These are phyloP conservation scores for Phaedon cochleariae DNA, from an alignment of 2,888 invertebrate species.

Conservation along the genomic window DNA sequence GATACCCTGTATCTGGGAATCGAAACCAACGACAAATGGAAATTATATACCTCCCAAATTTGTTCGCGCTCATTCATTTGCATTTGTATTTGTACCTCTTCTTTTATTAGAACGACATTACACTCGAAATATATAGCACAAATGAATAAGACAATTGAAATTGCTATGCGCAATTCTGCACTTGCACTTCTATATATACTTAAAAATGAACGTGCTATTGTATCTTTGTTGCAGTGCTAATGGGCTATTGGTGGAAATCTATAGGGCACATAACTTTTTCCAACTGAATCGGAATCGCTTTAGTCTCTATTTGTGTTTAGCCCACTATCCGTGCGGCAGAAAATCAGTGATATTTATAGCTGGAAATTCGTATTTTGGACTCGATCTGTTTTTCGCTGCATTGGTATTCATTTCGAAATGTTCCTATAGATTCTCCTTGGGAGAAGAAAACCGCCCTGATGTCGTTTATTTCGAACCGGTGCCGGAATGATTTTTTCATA, in stretches of 20 bases:
- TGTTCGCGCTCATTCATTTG: no score
- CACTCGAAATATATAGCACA: neutral
- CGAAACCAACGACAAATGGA: no score
- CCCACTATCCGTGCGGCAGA: slow-evolving; percentile 29
- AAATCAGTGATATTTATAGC: slow-evolving; percentile 48
- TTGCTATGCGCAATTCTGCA: slow-evolving; percentile 27
- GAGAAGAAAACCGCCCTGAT: slow-evolving; percentile 48
- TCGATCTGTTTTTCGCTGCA: slow-evolving; percentile 35
- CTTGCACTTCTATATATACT: slow-evolving; percentile 18
- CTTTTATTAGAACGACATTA: no score
- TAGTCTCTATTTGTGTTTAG: slow-evolving; percentile 46
- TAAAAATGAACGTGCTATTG: slow-evolving; percentile 26
- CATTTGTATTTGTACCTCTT: neutral
- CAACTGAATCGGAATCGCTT: slow-evolving; percentile 44
- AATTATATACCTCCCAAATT: no score
- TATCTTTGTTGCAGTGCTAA: slow-evolving; percentile 35
- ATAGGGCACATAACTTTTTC: slow-evolving; percentile 33
- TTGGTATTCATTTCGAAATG: slow-evolving; percentile 54
- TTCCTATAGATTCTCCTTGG: slow-evolving; percentile 54
- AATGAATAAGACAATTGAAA: slow-evolving; percentile 27
- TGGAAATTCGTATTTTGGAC: slow-evolving; percentile 41
- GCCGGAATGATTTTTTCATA: slow-evolving; percentile 31
- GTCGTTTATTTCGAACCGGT: slow-evolving; percentile 53
- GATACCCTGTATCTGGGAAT: no score
- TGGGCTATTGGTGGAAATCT: slow-evolving; percentile 36